These are phyloP conservation scores for Agrilus cyanescens DNA, from an alignment of 2,888 invertebrate species.

Conservation along the genomic window DNA sequence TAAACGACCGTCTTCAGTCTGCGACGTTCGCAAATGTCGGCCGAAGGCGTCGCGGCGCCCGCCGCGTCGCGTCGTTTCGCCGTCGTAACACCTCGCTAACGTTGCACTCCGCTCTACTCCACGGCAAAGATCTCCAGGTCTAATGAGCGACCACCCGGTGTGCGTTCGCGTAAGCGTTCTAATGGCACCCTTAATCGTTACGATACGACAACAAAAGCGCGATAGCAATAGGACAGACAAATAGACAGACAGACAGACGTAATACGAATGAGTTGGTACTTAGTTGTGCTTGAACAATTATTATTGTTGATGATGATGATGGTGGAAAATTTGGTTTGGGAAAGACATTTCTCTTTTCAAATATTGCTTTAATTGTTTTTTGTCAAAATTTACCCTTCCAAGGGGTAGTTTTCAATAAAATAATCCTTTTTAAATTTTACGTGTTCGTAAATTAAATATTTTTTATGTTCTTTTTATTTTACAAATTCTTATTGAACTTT, in stretches of 20 bases:
- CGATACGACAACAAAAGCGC: neutral
- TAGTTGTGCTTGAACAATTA: too few species aligned
- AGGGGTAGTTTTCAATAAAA: neutral
- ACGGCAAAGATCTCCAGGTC: slow-evolving; percentile 11
- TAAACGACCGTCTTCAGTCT: slow-evolving; percentile 1
- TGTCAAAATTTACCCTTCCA: slow-evolving; percentile 1
- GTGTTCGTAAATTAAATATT: too few species aligned
- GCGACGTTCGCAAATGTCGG: slow-evolving; percentile 3
- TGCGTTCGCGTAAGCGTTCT: slow-evolving; percentile 16
- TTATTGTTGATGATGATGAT: too few species aligned
- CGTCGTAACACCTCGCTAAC: too few species aligned
- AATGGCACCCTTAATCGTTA: slow-evolving; percentile 24
- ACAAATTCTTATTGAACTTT: too few species aligned
- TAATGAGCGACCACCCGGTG: slow-evolving; percentile 16
- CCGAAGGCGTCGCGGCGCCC: neutral
- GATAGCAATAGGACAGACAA: neutral
- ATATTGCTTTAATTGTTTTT: neutral
- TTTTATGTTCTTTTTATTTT: too few species aligned
- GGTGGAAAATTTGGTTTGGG: too few species aligned
- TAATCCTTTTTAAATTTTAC: too few species aligned
- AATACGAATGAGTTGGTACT: too few species aligned
- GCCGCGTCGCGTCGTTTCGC: neutral
- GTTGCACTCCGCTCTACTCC: neutral
- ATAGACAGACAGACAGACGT: too few species aligned
- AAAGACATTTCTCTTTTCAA: neutral